Conservation (phyloP, 2,797 vertebrate genomes). For the Chaetodon trifasciatus region DNA sequence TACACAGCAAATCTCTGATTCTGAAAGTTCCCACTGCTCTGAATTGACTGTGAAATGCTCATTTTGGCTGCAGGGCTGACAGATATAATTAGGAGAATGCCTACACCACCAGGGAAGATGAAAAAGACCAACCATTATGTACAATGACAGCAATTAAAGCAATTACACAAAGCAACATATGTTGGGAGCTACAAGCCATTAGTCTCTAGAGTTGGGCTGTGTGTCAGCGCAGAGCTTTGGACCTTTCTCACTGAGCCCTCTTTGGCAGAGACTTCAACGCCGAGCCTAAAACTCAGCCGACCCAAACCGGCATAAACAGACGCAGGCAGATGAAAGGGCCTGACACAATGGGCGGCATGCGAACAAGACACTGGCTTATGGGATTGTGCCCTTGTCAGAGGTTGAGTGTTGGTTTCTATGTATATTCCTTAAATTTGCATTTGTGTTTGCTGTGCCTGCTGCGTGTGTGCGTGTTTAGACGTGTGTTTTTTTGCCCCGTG, state of each 20-base stretch:
- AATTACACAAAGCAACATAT: constrained; percentile 84
- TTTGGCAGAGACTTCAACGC: constrained; percentile 65
- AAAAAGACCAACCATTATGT: constrained; percentile 79
- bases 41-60: constrained; percentile 59
- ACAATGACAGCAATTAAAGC: constrained; percentile 84
- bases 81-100: constrained; percentile 80
- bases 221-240: constrained; percentile 72
- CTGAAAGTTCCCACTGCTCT: constrained; percentile 57
- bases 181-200: constrained; percentile 78
- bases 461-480: constrained; percentile 10
- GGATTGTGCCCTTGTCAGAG: constrained; percentile 40
- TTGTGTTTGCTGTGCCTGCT: constrained; percentile 2
- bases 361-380: constrained; percentile 43
- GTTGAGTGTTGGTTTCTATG: constrained; percentile 16
- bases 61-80: constrained; percentile 77
- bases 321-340: constrained; percentile 49
- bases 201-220: constrained; percentile 72
- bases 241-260: constrained; percentile 62
- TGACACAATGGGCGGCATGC: constrained; percentile 42
- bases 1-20: constrained; percentile 17
- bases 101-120: constrained; percentile 77
- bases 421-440: constrained; percentile 54
- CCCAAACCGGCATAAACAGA: constrained; percentile 38
- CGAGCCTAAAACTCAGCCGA: constrained; percentile 46
- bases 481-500: constrained; percentile 38